Conservation (phyloP, 1,140 invertebrate genomes). For the Heliothis subflexa region DNA sequence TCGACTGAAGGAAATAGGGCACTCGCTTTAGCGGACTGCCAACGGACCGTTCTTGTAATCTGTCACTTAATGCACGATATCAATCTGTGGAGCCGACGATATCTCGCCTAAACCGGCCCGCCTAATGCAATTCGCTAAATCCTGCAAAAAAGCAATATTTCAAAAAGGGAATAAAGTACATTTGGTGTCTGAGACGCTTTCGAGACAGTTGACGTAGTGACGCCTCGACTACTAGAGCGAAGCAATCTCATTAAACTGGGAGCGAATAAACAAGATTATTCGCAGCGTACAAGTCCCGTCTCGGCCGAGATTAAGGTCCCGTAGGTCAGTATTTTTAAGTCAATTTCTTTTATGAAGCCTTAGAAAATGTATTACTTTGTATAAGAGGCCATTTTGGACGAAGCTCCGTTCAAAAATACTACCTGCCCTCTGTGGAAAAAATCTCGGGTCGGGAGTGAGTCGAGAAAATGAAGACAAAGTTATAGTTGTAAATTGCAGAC, state of each 20-base stretch:
- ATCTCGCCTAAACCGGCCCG: background rate
- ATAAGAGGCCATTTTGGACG: slow-evolving; percentile 35
- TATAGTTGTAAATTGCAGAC: slow-evolving; percentile 25
- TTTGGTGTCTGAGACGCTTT: slow-evolving; percentile 33
- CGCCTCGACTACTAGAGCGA: slow-evolving; percentile 42
- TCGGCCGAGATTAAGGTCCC: slow-evolving; percentile 53
- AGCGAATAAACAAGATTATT: slow-evolving; percentile 65
- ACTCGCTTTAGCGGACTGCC: slow-evolving; percentile 7
- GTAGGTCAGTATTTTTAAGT: slow-evolving; percentile 56
- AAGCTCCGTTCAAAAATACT: slow-evolving; percentile 30
- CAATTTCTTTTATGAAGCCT: slow-evolving; percentile 53
- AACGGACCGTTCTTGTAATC: slow-evolving; percentile 12
- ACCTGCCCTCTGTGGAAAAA: slow-evolving; percentile 31
- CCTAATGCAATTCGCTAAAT: slow-evolving; percentile 32
- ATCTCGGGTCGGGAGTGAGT: slow-evolving; percentile 26
- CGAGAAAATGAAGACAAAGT: slow-evolving; percentile 19
- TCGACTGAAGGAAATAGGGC: slow-evolving; percentile 11
- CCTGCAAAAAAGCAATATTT: slow-evolving; percentile 28
- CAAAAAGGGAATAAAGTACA: slow-evolving; percentile 32
- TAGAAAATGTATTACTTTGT: slow-evolving; percentile 45
- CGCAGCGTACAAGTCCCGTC: slow-evolving; percentile 54
- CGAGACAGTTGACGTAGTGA: slow-evolving; percentile 37
- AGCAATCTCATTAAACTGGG: slow-evolving; percentile 60
- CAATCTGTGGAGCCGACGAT: slow-evolving; percentile 24
- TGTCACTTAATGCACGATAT: slow-evolving; percentile 37